Base-by-base conservation (phyloP, 2,797 vertebrate genomes). In the Macropodus opercularis region DNA sequence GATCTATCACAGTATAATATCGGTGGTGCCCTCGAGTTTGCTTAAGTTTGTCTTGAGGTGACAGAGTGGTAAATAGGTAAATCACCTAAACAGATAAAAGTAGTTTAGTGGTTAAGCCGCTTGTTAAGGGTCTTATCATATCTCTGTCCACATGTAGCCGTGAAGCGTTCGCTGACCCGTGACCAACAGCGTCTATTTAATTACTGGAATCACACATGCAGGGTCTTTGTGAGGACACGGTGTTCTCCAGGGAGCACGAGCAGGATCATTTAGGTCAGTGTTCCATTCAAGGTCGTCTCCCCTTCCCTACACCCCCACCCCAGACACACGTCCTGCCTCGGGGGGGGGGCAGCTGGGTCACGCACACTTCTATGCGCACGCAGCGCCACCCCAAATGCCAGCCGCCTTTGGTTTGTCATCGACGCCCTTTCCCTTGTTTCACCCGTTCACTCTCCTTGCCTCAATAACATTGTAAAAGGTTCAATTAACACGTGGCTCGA, bases 401-500 rank as follows among this genome's bases (percentile, higher is more conserved):
- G n/a, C 43, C 36, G 53, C 61, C 40, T 68, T 60, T 51, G 44
- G 53, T 38, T 19, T 53, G 67, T 68, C 67, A 44, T 60, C 34
- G 43, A 24, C 15, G 36, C 69, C 67, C 70, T 62, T 52, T 32
- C 48, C 46, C 22, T 48, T 2, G 2, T 69, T 63, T 63, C 63
- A 19, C 47, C 64, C 49, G 54, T 63, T 50, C 32, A 11, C 52
- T 60, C 53, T 69, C 46, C 65, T 66, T 69, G 64, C 79, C 73
- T 83, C 77, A 61, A 65, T 80, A 81, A 79, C 77, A 75, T 78
- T 47, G 70, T 69, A 58, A 66, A 1, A 13, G 69, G 69, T 87
- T 85, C 82, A 86, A 83, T 89, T 88, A 86, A 72, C 86, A 77
- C 66, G 24, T 11, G 14, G 51, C 55, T 55, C 44, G 57, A 83